These are phyloP conservation scores for Oryctolagus cuniculus DNA, from an alignment of 2,113 vertebrate genomes.

Conservation along the genomic window DNA sequence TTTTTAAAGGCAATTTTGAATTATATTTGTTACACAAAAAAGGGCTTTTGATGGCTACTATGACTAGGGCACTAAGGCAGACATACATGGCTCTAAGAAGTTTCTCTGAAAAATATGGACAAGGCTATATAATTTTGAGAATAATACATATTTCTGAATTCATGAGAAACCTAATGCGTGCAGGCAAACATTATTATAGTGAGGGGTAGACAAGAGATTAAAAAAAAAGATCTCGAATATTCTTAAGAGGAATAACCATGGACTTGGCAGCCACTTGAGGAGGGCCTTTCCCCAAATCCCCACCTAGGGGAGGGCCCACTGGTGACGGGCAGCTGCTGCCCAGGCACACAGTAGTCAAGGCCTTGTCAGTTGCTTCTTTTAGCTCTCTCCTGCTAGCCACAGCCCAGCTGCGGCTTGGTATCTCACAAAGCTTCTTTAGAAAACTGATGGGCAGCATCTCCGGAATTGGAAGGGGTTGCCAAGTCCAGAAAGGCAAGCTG, in stretches of 20 bases:
- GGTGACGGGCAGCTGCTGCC: neutral
- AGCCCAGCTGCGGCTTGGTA: neutral
- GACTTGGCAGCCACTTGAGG: neutral
- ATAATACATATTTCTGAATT: neutral
- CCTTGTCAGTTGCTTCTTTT: neutral
- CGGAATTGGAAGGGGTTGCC: slow-evolving; percentile 9
- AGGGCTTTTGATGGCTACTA: neutral
- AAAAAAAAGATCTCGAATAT: neutral
- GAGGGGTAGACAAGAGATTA: neutral
- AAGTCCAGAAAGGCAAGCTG: slow-evolving; percentile 31
- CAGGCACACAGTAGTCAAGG: neutral
- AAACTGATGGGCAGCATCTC: neutral
- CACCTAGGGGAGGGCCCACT: neutral
- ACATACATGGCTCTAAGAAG: neutral
- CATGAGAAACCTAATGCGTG: neutral
- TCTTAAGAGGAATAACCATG: neutral
- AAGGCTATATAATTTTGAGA: slow-evolving; percentile 22
- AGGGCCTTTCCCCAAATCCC: neutral
- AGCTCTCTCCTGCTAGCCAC: neutral
- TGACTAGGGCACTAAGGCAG: neutral
- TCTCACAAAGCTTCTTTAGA: neutral
- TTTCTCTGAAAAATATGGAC: slow-evolving; percentile 53
- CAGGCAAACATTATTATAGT: neutral
- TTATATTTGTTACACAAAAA: slow-evolving; percentile 2
- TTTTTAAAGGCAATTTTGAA: slow-evolving; percentile 46